These are phyloP conservation scores for Eurosta solidaginis DNA, from an alignment of 1,140 invertebrate species.

Conservation along the genomic window DNA sequence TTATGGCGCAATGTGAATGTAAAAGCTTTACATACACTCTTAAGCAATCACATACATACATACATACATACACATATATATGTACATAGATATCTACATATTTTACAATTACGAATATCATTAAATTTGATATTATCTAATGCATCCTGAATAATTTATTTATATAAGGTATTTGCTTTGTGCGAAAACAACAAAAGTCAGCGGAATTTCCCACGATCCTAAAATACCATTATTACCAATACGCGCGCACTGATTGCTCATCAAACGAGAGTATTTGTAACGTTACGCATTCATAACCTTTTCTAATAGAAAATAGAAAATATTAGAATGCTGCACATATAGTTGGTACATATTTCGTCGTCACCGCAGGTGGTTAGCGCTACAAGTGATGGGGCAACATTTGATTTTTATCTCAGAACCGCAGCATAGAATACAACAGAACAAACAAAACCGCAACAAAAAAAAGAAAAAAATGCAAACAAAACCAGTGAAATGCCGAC, in stretches of 20 bases:
- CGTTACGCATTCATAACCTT: not conserved
- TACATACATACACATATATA: not conserved
- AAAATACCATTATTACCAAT: not conserved
- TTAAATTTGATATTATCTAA: not conserved
- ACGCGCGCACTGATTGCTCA: not conserved
- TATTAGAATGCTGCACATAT: not conserved
- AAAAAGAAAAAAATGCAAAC: slow-evolving; percentile 30
- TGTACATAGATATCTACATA: not conserved
- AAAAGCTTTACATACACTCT: not conserved
- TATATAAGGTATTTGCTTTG: slow-evolving; percentile 22
- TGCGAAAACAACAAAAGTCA: slow-evolving; percentile 22
- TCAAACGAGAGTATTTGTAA: not conserved
- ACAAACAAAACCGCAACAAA: not conserved
- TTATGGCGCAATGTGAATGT: too few species aligned
- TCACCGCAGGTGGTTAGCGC: slow-evolving; percentile 16
- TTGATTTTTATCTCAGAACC: slow-evolving; percentile 32
- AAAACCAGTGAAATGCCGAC: slow-evolving; percentile 20
- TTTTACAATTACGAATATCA: not conserved
- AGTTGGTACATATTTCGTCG: not conserved
- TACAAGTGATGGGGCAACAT: not conserved
- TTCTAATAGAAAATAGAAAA: not conserved
- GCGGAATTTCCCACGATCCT: slow-evolving; percentile 20
- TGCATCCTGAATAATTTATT: not conserved
- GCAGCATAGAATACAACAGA: not conserved
- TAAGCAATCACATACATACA: not conserved